Base-by-base conservation (phyloP, 2,888 invertebrate genomes). In the Tipula lateralis region DNA sequence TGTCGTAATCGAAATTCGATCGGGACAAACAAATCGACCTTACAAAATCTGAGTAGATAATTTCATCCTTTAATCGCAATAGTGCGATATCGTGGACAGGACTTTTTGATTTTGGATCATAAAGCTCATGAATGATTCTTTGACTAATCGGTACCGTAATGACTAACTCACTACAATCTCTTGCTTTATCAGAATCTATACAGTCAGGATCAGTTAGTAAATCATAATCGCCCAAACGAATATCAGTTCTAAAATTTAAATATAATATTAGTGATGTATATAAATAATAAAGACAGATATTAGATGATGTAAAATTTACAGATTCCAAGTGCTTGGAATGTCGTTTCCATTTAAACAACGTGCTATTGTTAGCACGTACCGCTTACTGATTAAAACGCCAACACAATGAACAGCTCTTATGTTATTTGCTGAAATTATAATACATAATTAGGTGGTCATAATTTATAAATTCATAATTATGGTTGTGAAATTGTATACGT, bases 31-130 rank as follows among this genome's bases (percentile, higher is more conserved):
- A 94, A 85, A 94, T 92, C 0, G 94, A n/a, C 44, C 3, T 24
- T 7, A 83, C 24, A 1, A 83, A 36, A 87, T 91, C 92, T 84
- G 92, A 92, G 87, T 91, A 93, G 2, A 87, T 86, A 0, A 93
- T 93, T 32, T 91, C 89, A 0, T 90, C 87, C 13, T 96, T 90
- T 84, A 95, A 91, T 39, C 96, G 87, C 13, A 96, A 89, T 0
- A 96, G 89, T 0, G 95, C 96, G 50, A 96, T 94, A 87, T 96
- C 96, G 87, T 95, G 91, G 30, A 91, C 90, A 12, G 9, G 1
- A 87, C 94, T 94, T 87, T 87, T 88, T 83, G 93, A 92, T 29
- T n/a, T 13, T 0, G 94, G 92, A 83, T 90, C 88, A 87, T 95
- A 96, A 0, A 89, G 87, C 85, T 94, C 93, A 88, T 96, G 95